Percentiles rank a stretch among this genome's conserved stretches.
Conservation (phyloP, 2,797 vertebrate species). For the Vireo griseus region DNA sequence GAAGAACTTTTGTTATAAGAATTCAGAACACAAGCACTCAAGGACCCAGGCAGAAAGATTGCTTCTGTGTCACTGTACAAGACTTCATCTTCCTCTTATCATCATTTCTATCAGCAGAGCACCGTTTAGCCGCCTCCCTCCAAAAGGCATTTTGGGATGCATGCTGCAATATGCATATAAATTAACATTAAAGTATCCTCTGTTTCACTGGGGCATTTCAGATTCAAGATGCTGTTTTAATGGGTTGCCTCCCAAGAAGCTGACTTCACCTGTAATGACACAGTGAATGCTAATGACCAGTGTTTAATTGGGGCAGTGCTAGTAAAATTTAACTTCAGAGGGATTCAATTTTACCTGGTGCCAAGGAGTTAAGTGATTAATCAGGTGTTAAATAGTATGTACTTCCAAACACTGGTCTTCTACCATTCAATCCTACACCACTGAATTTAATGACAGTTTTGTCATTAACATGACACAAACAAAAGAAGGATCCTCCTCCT, state of each 20-base stretch:
- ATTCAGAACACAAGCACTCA: not conserved
- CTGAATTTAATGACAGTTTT: constrained; percentile 29
- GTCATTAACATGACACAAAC: not conserved
- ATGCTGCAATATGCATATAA: constrained; percentile 17
- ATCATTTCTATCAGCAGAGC: not conserved
- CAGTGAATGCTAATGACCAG: constrained; percentile 21
- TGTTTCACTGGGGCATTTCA: constrained; percentile 39
- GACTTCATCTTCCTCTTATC: not conserved
- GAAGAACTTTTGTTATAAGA: not conserved
- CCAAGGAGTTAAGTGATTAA: constrained; percentile 52
- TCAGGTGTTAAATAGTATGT: constrained; percentile 18
- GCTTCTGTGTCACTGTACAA: not conserved
- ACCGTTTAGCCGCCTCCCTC: not conserved
- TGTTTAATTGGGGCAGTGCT: constrained; percentile 40
- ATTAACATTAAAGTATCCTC: constrained; percentile 32
- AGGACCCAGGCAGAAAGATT: not conserved
- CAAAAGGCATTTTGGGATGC: not conserved
- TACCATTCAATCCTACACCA: not conserved
- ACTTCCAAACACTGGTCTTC: not conserved
- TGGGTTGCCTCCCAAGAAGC: constrained; percentile 56
- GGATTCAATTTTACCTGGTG: constrained; percentile 32
- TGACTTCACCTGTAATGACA: constrained; percentile 50
- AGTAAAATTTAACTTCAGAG: constrained; percentile 55
- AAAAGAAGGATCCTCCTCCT: not conserved
- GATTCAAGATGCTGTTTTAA: constrained; percentile 30